Evolutionary conservation across 64 coral and sea anemone species (phyloP), one percentile per base, ranked within the genome.

Genomic region (Porites australiensis): DNA sequence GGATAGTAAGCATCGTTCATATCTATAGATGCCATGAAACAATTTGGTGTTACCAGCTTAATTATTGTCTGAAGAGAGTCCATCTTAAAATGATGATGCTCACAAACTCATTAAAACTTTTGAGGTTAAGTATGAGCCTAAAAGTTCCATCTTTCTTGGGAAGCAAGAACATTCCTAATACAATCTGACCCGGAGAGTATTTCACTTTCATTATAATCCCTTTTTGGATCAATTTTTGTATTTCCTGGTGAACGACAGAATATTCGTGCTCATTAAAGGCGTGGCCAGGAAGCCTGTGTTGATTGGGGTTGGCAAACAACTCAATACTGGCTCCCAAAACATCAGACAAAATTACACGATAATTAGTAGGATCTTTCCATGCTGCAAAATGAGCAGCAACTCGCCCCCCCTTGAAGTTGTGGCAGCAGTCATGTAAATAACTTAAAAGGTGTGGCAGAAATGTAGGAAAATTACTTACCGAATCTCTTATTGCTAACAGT

Each of bases 1-100:
- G 75, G 44, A 77, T 77, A 77, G 75, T 5, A 64, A 44, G 82
- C 82, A 61, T 85, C 82, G 0, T 85, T 85, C 55, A 85, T 57
- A 64, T 67, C 82, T 65, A 85, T 64, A 13, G 82, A 82, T 66
- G 82, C 82, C 82, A 86, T 86, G 59, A 58, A 70, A 59, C 82
- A 86, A 21, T 86, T 83, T 59, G 16, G 49, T 21, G 60, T 65
- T 63, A 67, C 55, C 58, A 83, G 51, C 19, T 83, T 83, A 65
- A 62, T 60, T 13, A 61, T 55, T 19, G 50, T 83, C 37, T 63
- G 50, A 44, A 62, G 52, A 59, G 13, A 83, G 55, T 83, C 79
- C 79, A 83, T 83, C 43, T 83, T 83, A 62, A 83, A 83, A 83
- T 83, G 58, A 44, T 83, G 79, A 60, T 83, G 15, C 13, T 61